Base-by-base conservation (phyloP, 2,797 vertebrate species). In the Lindbergichthys nudifrons region DNA sequence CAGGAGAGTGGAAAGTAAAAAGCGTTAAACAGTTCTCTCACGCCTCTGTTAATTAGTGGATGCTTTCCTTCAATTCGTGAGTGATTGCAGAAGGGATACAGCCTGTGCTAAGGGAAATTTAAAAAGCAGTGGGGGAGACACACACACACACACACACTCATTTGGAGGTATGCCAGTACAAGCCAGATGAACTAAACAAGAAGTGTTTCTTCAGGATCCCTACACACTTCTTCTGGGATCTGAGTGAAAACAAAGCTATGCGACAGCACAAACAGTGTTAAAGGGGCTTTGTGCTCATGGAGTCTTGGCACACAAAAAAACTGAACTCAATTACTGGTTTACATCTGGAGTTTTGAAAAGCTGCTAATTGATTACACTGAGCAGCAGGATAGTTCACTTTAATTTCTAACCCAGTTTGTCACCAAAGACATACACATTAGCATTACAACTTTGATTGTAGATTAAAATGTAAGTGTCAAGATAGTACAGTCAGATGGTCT, bases 1-100 rank as follows among this genome's bases (percentile, higher is more conserved):
- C 2, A 9, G 68, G 54, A 70, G 50, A 63, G 19, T 23, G 56
- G 60, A 58, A 65, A 51, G 32, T 21, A 23, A 46, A 79, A 64
- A 66, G 30, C 14, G 45, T 62, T 50, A 68, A 39, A 64, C 84
- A 68, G 58, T 80, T 73, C 21, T 66, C 48, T 61, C 16, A 7
- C 68, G 75, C 56, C 58, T 50, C 48, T 59, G 62, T 78, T 86
- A 85, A 84, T 88, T 76, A 84, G 70, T 79, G 64, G 67, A 84
- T 46, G 71, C 59, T 77, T 75, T 85, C 43, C 30, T 83, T 77
- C 76, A 47, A 62, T 80, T 85, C 16, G 53, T 80, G 42, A 62
- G 73, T 32, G 70, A 74, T 59, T 57, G 60, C 56, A 77, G 73
- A 70, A 50, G 73, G 65, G 65, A 80, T 47, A 65, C 15, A 51